Evolutionary conservation across 1,140 invertebrate genomes (phyloP).

Genomic region (Hypsibius dujardini): DNA sequence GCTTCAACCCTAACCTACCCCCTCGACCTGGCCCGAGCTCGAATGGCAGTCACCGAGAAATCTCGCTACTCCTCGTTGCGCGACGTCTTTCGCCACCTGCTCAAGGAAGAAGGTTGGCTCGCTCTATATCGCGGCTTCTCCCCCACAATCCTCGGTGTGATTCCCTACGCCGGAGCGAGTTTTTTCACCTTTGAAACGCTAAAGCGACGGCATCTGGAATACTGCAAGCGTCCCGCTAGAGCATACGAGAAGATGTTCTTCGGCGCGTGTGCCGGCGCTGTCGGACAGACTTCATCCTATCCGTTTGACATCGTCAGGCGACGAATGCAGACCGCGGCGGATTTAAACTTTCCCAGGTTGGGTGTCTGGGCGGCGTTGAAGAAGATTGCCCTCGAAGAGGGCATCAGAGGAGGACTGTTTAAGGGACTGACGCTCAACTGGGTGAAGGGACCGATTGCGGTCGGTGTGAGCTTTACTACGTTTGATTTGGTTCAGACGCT

Average conservation of each 20-base stretch:
- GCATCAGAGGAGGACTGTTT: constrained; percentile 70
- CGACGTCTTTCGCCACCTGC: constrained; percentile 51
- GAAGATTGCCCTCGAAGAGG: constrained; percentile 66
- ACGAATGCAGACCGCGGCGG: constrained; percentile 58
- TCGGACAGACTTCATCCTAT: constrained; percentile 87
- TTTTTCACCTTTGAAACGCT: constrained; percentile 94
- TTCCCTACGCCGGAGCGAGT: constrained; percentile 81
- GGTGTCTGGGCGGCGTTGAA: constrained; percentile 49
- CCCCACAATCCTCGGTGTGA: constrained; percentile 76
- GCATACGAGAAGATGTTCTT: constrained; percentile 44
- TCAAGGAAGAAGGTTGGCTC: constrained; percentile 53
- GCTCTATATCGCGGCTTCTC: constrained; percentile 70
- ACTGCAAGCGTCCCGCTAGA: constrained; percentile 31
- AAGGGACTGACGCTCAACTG: constrained; percentile 98
- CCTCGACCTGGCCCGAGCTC: constrained; percentile 80
- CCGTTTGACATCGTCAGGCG: constrained; percentile 81
- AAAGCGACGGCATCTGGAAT: constrained; percentile 52
- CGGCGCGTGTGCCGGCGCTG: constrained; percentile 73
- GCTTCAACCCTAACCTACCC: constrained; percentile 87
- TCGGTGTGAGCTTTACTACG: constrained; percentile 91
- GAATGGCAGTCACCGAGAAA: constrained; percentile 83
- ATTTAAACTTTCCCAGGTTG: constrained; percentile 42
- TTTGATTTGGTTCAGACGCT: constrained; percentile 62
- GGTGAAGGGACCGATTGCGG: constrained; percentile 93
- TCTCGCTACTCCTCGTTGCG: constrained; percentile 55